Conservation (phyloP, 2,113 vertebrate genomes). For the Bombycilla garrulus region DNA sequence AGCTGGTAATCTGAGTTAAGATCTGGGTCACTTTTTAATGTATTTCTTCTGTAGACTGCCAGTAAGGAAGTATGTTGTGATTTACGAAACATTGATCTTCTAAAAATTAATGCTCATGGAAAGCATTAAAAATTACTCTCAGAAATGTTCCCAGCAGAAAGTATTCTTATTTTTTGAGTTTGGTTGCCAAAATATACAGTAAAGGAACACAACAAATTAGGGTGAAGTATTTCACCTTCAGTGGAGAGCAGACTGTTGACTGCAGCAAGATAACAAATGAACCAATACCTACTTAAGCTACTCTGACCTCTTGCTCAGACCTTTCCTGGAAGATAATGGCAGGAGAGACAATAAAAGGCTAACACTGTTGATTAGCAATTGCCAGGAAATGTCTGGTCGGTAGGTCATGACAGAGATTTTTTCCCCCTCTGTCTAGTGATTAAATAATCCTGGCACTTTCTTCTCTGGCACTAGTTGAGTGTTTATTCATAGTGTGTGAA, state of each 20-base stretch:
- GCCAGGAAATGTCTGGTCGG: constrained; percentile 43
- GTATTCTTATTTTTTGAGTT: not conserved
- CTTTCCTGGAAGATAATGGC: constrained; percentile 40
- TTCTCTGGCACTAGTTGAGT: not conserved
- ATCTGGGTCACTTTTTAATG: not conserved
- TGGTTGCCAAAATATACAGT: not conserved
- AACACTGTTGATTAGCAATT: not conserved
- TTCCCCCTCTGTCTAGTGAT: not conserved
- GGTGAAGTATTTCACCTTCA: not conserved
- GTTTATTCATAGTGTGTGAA: not conserved
- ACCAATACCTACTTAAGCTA: not conserved
- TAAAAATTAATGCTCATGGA: constrained; percentile 3
- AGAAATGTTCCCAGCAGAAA: not conserved
- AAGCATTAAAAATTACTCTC: not conserved
- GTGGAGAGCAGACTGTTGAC: not conserved
- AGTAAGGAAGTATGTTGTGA: not conserved
- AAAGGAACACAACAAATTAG: not conserved
- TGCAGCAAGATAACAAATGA: constrained; percentile 7
- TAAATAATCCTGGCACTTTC: not conserved
- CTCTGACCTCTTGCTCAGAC: not conserved
- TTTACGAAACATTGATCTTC: not conserved
- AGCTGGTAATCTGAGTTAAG: not conserved
- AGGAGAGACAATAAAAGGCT: not conserved
- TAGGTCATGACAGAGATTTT: constrained; percentile 4
- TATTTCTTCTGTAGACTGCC: not conserved